Conservation (phyloP, 2,113 vertebrate genomes). For the Marmota monax region DNA sequence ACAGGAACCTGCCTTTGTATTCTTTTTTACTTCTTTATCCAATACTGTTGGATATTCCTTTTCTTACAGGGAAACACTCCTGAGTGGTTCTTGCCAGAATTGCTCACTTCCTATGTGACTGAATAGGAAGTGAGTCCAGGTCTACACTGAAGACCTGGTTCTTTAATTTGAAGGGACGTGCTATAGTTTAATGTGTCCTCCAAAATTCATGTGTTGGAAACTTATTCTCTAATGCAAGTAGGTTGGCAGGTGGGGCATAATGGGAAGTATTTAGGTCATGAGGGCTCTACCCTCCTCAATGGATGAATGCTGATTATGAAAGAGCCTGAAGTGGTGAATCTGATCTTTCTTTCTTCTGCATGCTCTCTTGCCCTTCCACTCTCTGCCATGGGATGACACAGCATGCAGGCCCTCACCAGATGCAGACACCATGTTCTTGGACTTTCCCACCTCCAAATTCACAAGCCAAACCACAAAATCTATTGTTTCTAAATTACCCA, state of each 20-base stretch:
- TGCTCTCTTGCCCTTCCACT: neutral
- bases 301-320: neutral
- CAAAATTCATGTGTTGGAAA: neutral
- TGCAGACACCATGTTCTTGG: neutral
- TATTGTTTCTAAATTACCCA: neutral
- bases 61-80: neutral
- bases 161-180: neutral
- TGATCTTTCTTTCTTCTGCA: neutral
- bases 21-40: neutral
- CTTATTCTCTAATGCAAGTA: neutral
- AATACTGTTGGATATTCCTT: neutral
- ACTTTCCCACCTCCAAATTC: neutral
- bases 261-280: no score
- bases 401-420: neutral
- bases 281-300: neutral
- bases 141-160: neutral
- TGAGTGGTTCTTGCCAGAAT: neutral
- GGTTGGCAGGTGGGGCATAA: neutral
- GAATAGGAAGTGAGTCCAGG: neutral
- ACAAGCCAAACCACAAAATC: neutral
- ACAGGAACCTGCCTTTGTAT: neutral
- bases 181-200: neutral
- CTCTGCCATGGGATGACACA: neutral
- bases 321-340: neutral
- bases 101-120: neutral